phyloP scores from a whole-genome alignment of 2,888 invertebrate species.

The Mallateleia sp. region DNA sequence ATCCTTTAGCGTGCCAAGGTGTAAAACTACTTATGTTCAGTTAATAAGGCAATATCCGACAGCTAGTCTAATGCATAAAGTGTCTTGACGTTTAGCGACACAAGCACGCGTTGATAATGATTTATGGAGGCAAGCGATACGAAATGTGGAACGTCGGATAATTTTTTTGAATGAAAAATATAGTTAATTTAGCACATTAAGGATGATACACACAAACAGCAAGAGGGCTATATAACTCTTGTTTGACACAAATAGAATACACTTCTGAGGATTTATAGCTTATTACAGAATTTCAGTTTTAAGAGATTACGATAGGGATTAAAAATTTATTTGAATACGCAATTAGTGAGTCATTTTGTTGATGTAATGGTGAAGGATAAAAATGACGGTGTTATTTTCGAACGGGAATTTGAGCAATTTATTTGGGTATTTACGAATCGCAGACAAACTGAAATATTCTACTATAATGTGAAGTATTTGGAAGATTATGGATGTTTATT shows the following conservation, averaged over 20 bases:
- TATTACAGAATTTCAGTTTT: constrained; percentile 23
- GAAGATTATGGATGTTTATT: too few relatives aligned
- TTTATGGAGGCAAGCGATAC: constrained; percentile 10
- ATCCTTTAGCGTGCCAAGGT: not conserved
- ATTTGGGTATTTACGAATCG: too few relatives aligned
- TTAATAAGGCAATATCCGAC: constrained; percentile 36
- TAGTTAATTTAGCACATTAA: constrained; percentile 31
- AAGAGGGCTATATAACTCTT: too few relatives aligned
- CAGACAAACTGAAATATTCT: too few relatives aligned
- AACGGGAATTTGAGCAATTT: not conserved
- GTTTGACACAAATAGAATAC: too few relatives aligned
- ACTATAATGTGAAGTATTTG: too few relatives aligned
- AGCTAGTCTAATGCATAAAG: constrained; percentile 22
- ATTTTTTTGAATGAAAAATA: constrained; percentile 17
- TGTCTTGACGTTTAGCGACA: constrained; percentile 17
- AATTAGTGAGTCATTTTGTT: constrained; percentile 25
- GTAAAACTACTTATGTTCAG: constrained; percentile 22
- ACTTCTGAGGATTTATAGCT: too few relatives aligned
- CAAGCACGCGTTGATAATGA: constrained; percentile 26
- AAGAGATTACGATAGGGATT: constrained; percentile 13
- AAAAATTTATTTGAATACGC: not conserved
- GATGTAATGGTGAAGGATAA: constrained; percentile 12
- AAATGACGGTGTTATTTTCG: not conserved
- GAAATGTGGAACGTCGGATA: constrained; percentile 15
- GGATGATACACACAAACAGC: too few relatives aligned